A percentile compares a stretch with the other conserved stretches of the same genome.
Conservation (phyloP, 2,888 invertebrate species). For the Drosophila diplacantha region DNA sequence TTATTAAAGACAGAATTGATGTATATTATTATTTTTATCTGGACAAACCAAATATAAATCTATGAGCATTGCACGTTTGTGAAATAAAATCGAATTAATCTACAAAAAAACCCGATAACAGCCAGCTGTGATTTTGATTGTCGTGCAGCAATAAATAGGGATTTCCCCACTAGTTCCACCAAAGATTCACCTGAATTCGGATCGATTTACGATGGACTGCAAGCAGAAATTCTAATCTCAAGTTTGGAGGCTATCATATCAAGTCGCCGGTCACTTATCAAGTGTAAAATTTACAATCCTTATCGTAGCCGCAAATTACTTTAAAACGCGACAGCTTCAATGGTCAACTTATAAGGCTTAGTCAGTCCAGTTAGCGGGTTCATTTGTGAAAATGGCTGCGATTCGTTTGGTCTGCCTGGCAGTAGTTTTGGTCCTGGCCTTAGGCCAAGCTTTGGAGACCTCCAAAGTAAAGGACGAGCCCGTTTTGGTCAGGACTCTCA, state of each 20-base stretch:
- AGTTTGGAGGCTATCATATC: constrained; percentile 21
- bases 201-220: constrained; percentile 21
- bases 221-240: constrained; percentile 9
- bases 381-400: constrained; percentile 60
- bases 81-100: background rate
- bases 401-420: constrained; percentile 45
- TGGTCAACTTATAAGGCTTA: constrained; percentile 19
- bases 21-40: background rate
- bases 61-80: no score
- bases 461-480: constrained; percentile 47
- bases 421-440: constrained; percentile 38
- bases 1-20: background rate
- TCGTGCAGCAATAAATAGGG: constrained; percentile 3
- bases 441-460: constrained; percentile 24
- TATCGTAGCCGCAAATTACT: constrained; percentile 28
- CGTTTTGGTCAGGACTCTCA: constrained; percentile 52
- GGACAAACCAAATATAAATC: background rate
- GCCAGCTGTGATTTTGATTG: constrained; percentile 16
- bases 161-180: constrained; percentile 11
- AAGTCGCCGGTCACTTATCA: constrained; percentile 28
- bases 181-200: constrained; percentile 8
- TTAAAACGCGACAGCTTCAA: background rate
- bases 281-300: constrained; percentile 32
- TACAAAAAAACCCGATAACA: background rate
- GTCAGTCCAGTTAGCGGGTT: constrained; percentile 15